A percentile compares a stretch with the other conserved stretches of the same genome.
These are phyloP conservation scores for Saccopteryx leptura DNA, from an alignment of 2,113 vertebrate genomes.

Conservation along the genomic window DNA sequence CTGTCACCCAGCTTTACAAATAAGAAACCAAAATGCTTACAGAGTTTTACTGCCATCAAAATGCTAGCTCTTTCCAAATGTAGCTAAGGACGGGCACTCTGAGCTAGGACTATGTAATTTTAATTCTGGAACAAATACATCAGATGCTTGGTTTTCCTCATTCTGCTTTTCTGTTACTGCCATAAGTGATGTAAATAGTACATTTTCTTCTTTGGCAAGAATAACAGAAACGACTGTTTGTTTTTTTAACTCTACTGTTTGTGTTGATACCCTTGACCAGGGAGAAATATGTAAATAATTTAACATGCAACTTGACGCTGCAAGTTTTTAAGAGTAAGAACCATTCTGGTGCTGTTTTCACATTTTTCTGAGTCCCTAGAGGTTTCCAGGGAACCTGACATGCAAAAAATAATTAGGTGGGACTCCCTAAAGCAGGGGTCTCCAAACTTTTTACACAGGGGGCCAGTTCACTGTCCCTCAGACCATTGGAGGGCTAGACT, in stretches of 20 bases:
- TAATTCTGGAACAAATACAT: neutral
- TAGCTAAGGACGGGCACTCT: neutral
- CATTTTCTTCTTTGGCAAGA: constrained; percentile 13
- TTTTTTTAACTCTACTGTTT: constrained; percentile 43
- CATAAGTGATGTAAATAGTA: constrained; percentile 4
- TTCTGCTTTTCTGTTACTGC: neutral
- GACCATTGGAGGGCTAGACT: too few relatives aligned
- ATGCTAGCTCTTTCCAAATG: constrained; percentile 2
- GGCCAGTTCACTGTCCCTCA: too few relatives aligned
- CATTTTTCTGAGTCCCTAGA: neutral
- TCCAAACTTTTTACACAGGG: too few relatives aligned
- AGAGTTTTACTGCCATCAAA: neutral
- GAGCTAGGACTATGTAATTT: constrained; percentile 6
- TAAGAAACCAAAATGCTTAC: constrained; percentile 22
- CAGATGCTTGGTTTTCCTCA: constrained; percentile 1
- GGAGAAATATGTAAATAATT: constrained; percentile 30
- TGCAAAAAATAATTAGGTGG: neutral
- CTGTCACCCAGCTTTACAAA: neutral
- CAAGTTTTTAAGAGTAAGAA: neutral
- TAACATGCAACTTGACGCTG: neutral
- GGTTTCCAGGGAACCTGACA: neutral
- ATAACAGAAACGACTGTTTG: neutral
- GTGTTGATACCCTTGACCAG: neutral
- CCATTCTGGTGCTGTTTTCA: neutral
- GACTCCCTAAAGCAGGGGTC: too few relatives aligned